Percentiles rank a stretch among this genome's conserved stretches.
Conservation (phyloP, 2,113 vertebrate species). For the Macrotis lagotis region DNA sequence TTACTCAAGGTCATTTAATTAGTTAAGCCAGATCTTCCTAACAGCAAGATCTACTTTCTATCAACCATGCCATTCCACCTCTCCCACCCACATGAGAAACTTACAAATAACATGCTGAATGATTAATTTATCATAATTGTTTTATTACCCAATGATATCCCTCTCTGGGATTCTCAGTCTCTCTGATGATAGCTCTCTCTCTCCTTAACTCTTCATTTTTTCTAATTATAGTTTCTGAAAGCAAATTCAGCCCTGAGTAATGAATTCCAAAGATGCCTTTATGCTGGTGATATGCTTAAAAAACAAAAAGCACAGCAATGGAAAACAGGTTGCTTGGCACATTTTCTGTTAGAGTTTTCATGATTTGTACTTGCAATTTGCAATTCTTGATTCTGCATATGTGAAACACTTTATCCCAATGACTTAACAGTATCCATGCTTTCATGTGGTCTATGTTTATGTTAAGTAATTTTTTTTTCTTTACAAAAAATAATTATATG, state of each 20-base stretch:
- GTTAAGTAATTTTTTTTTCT: neutral
- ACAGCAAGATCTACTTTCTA: neutral
- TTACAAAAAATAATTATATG: neutral
- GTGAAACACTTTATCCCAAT: neutral
- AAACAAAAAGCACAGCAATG: neutral
- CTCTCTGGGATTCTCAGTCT: neutral
- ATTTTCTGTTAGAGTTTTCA: neutral
- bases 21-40: neutral
- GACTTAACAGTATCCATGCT: neutral
- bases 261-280: neutral
- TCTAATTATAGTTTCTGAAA: neutral
- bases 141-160: neutral
- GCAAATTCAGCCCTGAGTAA: neutral
- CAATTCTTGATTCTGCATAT: neutral
- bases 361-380: neutral
- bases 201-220: neutral
- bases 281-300: neutral
- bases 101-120: too few species aligned
- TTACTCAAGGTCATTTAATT: neutral
- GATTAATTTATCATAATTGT: neutral
- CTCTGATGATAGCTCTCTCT: neutral
- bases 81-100: neutral
- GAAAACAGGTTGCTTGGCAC: neutral
- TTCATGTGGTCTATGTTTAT: neutral
- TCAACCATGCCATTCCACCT: neutral